These are phyloP conservation scores for Pangasianodon hypophthalmus DNA, from an alignment of 2,113 vertebrate species.

Conservation along the genomic window DNA sequence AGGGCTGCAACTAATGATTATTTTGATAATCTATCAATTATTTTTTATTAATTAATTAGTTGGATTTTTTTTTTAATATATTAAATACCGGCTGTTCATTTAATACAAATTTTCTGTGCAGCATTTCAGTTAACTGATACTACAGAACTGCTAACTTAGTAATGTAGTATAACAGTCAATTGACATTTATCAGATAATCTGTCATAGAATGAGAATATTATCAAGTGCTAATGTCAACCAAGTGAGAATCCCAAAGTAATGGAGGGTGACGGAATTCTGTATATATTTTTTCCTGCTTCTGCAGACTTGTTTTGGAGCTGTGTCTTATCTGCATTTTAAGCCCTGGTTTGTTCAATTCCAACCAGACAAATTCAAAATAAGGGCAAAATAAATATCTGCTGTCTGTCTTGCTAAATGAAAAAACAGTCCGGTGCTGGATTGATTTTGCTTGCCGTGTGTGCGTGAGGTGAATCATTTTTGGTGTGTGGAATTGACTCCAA, in stretches of 20 bases:
- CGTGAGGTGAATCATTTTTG: neutral
- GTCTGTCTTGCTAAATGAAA: no score
- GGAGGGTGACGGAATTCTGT: neutral
- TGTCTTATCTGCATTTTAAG: neutral
- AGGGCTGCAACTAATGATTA: no score
- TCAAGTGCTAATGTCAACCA: neutral
- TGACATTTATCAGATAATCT: neutral
- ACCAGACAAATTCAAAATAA: neutral
- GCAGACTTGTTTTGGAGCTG: neutral
- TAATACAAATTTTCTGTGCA: neutral
- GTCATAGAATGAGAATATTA: neutral
- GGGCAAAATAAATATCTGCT: no score
- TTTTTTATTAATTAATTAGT: no score
- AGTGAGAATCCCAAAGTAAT: neutral
- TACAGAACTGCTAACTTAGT: neutral
- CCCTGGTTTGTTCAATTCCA: neutral
- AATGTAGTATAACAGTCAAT: no score
- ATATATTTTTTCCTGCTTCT: neutral
- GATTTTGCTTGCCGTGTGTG: neutral
- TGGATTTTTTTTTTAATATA: no score
- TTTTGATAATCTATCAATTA: no score
- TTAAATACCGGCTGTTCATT: no score
- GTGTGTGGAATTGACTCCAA: neutral
- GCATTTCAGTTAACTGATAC: neutral
- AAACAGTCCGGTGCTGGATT: no score